A percentile compares a stretch with the other conserved stretches of the same genome.
Evolutionary conservation across 2,797 vertebrate genomes (phyloP).

Genomic region (Anableps anableps): DNA sequence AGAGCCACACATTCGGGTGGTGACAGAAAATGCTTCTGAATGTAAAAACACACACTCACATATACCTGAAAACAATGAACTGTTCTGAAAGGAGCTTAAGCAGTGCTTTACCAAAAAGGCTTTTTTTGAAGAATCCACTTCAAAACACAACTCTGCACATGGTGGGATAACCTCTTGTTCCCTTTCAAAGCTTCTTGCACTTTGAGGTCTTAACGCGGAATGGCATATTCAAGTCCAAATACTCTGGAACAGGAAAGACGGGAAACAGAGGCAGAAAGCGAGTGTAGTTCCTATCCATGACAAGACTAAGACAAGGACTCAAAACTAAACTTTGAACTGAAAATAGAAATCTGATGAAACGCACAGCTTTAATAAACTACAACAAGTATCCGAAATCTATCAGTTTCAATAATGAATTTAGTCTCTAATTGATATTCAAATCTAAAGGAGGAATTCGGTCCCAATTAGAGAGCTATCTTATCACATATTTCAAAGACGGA

Average conservation of each 20-base stretch:
- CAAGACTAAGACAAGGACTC: neutral
- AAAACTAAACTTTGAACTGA: neutral
- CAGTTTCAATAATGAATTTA: neutral
- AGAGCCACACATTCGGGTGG: neutral
- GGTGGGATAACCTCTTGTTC: neutral
- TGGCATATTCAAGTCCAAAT: neutral
- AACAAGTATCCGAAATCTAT: neutral
- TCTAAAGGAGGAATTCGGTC: neutral
- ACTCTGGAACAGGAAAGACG: neutral
- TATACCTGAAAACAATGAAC: neutral
- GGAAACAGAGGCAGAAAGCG: neutral
- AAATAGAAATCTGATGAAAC: neutral
- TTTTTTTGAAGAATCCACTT: slow-evolving; percentile 3
- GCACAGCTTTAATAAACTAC: neutral
- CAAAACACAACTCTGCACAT: slow-evolving; percentile 1
- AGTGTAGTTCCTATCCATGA: too few species aligned
- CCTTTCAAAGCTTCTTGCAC: slow-evolving; percentile 7
- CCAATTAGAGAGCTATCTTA: neutral
- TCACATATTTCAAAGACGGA: neutral
- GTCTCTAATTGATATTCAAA: neutral
- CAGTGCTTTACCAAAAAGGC: slow-evolving; percentile 3
- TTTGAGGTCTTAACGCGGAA: neutral
- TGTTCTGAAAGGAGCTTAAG: neutral
- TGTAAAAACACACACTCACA: neutral
- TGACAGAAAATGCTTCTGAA: neutral